Evolutionary conservation across 2,113 vertebrate genomes (phyloP), one percentile per base, ranked within the genome.

Genomic region (Malaclemys terrapin): DNA sequence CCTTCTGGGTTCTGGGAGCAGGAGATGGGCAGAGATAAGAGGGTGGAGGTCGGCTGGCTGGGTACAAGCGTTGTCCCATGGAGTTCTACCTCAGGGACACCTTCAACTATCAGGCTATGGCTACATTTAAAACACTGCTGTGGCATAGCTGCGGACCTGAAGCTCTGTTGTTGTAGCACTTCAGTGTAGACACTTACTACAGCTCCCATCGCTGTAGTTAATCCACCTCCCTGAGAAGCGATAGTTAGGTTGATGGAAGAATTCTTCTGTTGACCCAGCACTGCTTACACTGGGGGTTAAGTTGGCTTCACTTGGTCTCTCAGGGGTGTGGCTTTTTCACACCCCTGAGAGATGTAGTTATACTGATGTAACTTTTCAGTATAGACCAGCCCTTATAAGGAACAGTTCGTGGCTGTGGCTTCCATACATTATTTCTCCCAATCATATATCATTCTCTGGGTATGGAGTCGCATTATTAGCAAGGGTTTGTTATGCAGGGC

Each of bases 391-490:
- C 16, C 4, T 5, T 7, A 17, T 49, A 47, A 91, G 49, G 0
- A 6, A n/a, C 0, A 6, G 22, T 1, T 76, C 78, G 76, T 0
- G 11, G 84, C 84, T 0, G 4, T 84, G 24, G 75, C 53, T 31
- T 80, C 35, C 47, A 54, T 9, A 54, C 20, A 54, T 54, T 22
- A 54, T 20, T 54, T 54, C 53, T 54, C 47, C 62, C 75, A 52
- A 25, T 2, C 25, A 1, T 16, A 6, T 1, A 24, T n/a, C 9
- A 0, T 0, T 9, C 2, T 29, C 9, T 3, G 89, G 25, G 53
- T 62, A 7, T 59, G 62, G 6, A n/a, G 27, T 11, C 5, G 54
- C 76, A 50, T 49, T 47, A 54, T 19, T 75, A 53, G 72, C 3
- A 0, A 62, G 76, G 53, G 8, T 3, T 4, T 0, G 3, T 29